Conservation (phyloP, 2,797 vertebrate genomes). For the Xenops minutus region DNA sequence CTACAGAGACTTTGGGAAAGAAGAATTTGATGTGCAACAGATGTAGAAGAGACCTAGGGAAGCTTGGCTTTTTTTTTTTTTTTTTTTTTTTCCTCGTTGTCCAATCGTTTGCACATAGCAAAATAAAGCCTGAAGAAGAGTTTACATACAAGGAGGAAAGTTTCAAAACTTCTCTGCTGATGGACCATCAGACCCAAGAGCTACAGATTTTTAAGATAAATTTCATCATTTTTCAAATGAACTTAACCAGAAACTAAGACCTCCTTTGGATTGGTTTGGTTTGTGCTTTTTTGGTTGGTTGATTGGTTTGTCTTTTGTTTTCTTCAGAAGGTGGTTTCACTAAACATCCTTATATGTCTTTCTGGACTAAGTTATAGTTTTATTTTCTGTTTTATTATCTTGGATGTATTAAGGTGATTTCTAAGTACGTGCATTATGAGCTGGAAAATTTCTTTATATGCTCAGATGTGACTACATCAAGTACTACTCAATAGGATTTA, state of each 20-base stretch:
- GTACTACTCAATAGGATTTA: background rate
- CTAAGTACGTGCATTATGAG: background rate
- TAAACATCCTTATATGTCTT: background rate
- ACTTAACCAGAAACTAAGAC: background rate
- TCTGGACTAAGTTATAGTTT: background rate
- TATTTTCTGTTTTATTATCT: background rate
- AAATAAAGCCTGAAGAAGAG: background rate
- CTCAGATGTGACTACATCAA: background rate
- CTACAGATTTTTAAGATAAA: background rate
- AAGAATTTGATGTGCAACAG: background rate
- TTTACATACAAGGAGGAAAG: background rate
- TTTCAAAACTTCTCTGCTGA: background rate
- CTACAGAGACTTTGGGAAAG: background rate
- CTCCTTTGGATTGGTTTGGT: background rate
- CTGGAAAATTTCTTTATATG: background rate
- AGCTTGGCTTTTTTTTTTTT: background rate
- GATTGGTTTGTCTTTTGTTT: background rate
- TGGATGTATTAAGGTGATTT: background rate
- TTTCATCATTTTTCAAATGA: background rate
- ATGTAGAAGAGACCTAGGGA: background rate
- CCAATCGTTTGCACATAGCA: background rate
- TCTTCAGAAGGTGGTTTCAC: background rate
- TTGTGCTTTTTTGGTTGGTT: accelerated
- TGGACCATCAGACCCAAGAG: background rate
- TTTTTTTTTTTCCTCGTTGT: background rate